Evolutionary conservation across 1,140 invertebrate genomes (phyloP).

Genomic region (Pollicipes pollicipes): DNA sequence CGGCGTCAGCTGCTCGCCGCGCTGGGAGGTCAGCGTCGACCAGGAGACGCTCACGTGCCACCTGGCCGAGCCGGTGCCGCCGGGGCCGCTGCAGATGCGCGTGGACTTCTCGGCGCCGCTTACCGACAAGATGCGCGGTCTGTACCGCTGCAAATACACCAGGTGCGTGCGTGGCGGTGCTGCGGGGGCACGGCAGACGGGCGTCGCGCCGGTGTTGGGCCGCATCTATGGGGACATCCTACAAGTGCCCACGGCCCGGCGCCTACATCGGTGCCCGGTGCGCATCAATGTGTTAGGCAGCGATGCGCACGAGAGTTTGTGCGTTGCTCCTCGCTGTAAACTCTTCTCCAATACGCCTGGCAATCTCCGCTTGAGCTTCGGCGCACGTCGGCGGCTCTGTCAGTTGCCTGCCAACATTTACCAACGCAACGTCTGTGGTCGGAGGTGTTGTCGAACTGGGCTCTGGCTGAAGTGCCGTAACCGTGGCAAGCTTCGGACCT

Average conservation of each 20-base stretch:
- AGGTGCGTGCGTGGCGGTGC: constrained; percentile 24
- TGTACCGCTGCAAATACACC: constrained; percentile 77
- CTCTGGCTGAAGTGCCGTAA: too few species aligned
- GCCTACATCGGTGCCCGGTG: not conserved
- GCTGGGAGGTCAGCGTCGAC: not conserved
- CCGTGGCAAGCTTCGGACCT: too few species aligned
- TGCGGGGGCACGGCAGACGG: not conserved
- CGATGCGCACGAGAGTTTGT: not conserved
- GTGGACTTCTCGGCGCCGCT: constrained; percentile 64
- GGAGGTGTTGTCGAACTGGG: too few species aligned
- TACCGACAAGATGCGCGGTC: constrained; percentile 87
- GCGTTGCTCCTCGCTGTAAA: not conserved
- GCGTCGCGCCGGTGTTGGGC: too few species aligned
- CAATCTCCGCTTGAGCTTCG: too few species aligned
- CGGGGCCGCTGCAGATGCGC: constrained; percentile 44
- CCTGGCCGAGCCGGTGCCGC: constrained; percentile 28
- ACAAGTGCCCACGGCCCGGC: too few species aligned
- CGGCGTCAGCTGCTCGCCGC: not conserved
- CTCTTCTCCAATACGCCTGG: not conserved
- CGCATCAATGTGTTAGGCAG: not conserved
- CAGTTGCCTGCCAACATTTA: too few species aligned
- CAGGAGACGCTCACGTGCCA: not conserved
- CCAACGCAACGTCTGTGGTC: too few species aligned
- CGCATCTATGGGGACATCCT: too few species aligned
- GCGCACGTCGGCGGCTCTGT: too few species aligned